Conservation (phyloP, 2,888 invertebrate species). For the Hypomecis atomaria region DNA sequence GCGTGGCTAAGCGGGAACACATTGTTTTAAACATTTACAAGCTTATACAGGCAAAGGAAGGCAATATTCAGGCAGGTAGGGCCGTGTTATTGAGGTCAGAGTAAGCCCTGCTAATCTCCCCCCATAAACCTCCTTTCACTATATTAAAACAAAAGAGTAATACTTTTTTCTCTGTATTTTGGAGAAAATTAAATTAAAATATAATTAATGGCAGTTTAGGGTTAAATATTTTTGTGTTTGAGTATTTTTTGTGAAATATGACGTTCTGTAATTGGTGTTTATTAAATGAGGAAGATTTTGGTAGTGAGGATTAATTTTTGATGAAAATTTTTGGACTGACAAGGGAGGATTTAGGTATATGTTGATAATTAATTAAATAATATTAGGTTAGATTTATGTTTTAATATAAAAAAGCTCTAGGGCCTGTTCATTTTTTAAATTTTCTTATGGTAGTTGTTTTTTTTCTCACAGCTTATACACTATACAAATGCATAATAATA, state of each 20-base stretch:
- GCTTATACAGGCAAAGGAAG: conserved; percentile 29
- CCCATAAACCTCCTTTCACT: conserved; percentile 39
- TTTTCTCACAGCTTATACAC: no score
- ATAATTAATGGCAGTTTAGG: conserved; percentile 41
- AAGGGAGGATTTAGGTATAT: no score
- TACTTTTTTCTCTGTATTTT: conserved; percentile 30
- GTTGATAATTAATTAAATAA: no score
- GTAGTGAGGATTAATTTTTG: no score
- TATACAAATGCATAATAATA: no score
- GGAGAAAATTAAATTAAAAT: conserved; percentile 43
- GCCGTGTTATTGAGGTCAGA: conserved; percentile 33
- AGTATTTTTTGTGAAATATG: conserved; percentile 25
- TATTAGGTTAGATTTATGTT: no score
- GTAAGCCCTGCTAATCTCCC: conserved; percentile 39
- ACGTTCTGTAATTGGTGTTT: conserved; percentile 25
- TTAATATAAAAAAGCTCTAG: no score
- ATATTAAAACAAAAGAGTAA: conserved; percentile 37
- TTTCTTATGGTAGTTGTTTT: no score
- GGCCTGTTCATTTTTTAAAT: no score
- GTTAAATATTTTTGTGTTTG: conserved; percentile 29
- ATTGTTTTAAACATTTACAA: conserved; percentile 29
- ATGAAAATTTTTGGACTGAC: no score
- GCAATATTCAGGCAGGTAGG: conserved; percentile 30
- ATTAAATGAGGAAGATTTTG: conserved; percentile 13
- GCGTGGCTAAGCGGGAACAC: conserved; percentile 30